These are phyloP conservation scores for Fulica atra DNA, from an alignment of 2,113 vertebrate genomes.

Conservation along the genomic window DNA sequence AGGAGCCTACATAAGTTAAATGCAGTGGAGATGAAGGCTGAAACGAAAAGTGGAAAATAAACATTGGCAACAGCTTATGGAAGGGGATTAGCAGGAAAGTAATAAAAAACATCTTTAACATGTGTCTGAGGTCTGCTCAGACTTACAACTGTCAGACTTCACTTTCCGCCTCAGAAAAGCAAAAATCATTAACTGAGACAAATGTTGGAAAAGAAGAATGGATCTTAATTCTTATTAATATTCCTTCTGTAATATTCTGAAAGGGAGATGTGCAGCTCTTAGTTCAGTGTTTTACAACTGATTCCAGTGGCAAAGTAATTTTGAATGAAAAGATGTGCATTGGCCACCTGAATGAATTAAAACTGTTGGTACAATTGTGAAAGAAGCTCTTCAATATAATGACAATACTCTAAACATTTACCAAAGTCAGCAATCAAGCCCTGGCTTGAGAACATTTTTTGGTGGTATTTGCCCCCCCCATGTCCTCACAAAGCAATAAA, in stretches of 20 bases:
- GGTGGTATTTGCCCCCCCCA: fast-evolving
- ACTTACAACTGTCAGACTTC: not conserved
- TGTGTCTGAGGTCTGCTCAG: not conserved
- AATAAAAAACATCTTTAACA: not conserved
- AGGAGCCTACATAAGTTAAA: not conserved
- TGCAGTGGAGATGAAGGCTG: not conserved
- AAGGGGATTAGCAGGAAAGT: not conserved
- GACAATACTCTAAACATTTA: not conserved
- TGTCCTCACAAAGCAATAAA: not conserved
- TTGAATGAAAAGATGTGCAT: not conserved
- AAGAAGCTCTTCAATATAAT: not conserved
- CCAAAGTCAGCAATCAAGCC: not conserved
- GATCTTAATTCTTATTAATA: not conserved
- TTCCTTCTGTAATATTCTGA: not conserved
- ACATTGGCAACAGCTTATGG: not conserved
- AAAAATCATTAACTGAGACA: not conserved
- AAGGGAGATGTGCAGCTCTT: not conserved
- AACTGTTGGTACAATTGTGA: not conserved
- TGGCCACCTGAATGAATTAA: not conserved
- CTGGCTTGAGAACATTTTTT: not conserved
- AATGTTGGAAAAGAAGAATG: not conserved
- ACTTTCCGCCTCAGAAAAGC: not conserved
- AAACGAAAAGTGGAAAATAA: not conserved
- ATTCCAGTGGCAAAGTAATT: not conserved
- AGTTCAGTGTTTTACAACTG: not conserved